A percentile compares a stretch with the other conserved stretches of the same genome.
phyloP scores from a whole-genome alignment of 2,113 vertebrate species.

The Macrotus californicus region DNA sequence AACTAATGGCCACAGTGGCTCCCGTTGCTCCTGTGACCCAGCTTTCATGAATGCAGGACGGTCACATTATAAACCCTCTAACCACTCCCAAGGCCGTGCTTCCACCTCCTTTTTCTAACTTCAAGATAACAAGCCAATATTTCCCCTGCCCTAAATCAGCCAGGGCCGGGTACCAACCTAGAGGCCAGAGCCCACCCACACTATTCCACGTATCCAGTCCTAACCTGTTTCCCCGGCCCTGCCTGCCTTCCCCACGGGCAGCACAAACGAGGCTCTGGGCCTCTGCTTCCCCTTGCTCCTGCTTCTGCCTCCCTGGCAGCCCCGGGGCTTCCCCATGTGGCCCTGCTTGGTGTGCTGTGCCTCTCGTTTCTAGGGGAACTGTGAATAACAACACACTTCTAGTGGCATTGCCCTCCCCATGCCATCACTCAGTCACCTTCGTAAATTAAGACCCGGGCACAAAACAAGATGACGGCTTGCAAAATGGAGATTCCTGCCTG shows the following conservation, averaged over 20 bases:
- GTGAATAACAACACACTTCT: neutral
- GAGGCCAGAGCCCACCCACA: neutral
- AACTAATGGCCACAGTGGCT: neutral
- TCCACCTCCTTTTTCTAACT: neutral
- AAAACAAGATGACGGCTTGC: neutral
- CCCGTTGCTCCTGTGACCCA: neutral
- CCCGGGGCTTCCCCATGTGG: rapidly evolving
- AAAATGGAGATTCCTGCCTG: neutral
- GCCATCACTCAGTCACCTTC: neutral
- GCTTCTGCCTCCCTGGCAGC: neutral
- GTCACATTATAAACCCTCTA: neutral
- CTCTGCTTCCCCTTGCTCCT: neutral
- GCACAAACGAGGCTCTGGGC: neutral
- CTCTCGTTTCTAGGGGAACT: neutral
- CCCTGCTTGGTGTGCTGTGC: neutral
- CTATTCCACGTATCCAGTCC: neutral
- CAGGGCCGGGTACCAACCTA: neutral
- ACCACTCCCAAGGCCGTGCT: neutral
- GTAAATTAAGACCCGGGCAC: neutral
- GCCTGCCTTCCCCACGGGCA: neutral
- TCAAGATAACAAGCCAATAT: neutral
- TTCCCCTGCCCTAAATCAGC: neutral
- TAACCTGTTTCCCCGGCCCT: neutral
- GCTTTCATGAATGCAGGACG: neutral
- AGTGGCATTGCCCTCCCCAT: neutral